Base-by-base conservation (phyloP, 2,113 vertebrate genomes). In the Scytalopus superciliaris region DNA sequence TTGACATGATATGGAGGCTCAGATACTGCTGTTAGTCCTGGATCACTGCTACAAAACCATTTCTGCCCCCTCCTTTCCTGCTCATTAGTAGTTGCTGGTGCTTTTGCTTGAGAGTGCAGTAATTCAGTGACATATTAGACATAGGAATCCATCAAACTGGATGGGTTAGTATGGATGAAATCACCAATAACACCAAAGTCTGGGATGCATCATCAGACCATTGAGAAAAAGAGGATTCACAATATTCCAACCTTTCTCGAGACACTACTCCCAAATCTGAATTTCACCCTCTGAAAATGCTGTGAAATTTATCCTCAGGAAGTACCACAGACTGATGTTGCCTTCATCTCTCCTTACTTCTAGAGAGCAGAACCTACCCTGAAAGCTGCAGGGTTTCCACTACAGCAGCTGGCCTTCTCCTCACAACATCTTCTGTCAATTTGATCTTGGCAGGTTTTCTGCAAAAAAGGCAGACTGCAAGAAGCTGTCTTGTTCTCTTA, bases 381-480 rank as follows among this genome's bases (percentile, higher is more conserved):
- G 9, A 25, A 25, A 87, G 55, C 67, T 67, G 59, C 2, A 2
- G 57, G 63, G 23, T 81, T 95, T 86, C 73, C 57, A 57, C 49
- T 87, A 42, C 74, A 93, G 35, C 49, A 79, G 49, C 50, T 67
- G 47, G 47, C 39, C 16, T 33, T 18, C 60, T 77, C 52, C 49
- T 87, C 35, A 35, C 47, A 80, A 73, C 81, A 78, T 69, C 66
- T 88, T 86, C 82, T 45, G 85, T 35, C 25, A 90, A 85, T 90
- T 94, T 89, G 42, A 31, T 63, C 72, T 95, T 93, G 80, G 83
- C 76, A 92, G 56, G 33, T 53, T 90, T 86, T 79, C 70, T 39
- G 30, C 39, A 35, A 82, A 49, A 50, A 75, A 84, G 56, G 37
- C 57, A 92, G 56, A 39, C 55, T 69, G 45, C 31, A 74, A 88